phyloP scores from a whole-genome alignment of 2,797 vertebrate species.

The Epinephelus coioides region DNA sequence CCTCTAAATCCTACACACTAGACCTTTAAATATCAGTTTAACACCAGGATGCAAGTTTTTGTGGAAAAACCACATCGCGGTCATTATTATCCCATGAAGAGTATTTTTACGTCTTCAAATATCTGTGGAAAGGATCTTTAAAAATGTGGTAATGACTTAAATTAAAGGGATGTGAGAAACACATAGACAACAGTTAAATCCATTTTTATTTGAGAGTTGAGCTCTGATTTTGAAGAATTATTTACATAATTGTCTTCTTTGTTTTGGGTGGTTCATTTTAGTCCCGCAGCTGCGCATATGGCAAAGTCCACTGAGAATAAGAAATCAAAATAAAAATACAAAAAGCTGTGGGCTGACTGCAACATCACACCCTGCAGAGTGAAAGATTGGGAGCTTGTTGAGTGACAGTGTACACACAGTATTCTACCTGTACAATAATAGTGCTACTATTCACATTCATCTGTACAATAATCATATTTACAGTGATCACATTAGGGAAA shows the following conservation, averaged over 20 bases:
- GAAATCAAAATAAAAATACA: conserved; percentile 59
- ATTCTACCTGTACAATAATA: conserved; percentile 83
- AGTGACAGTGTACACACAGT: conserved; percentile 73
- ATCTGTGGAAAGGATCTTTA: not conserved
- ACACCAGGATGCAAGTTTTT: not conserved
- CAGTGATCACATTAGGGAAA: conserved; percentile 80
- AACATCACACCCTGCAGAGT: conserved; percentile 45
- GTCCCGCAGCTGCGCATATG: conserved; percentile 61
- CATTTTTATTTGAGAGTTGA: conserved; percentile 78
- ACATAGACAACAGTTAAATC: conserved; percentile 69
- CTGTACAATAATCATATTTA: conserved; percentile 85
- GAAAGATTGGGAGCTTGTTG: conserved; percentile 53
- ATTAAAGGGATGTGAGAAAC: not conserved
- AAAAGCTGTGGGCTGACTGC: conserved; percentile 67
- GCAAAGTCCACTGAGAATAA: conserved; percentile 59
- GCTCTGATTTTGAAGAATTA: conserved; percentile 66
- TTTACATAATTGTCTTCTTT: conserved; percentile 68
- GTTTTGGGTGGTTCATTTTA: conserved; percentile 47
- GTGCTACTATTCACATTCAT: conserved; percentile 84
- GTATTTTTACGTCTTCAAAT: not conserved
- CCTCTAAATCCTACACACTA: too few species aligned
- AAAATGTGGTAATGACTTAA: not conserved
- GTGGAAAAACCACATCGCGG: not conserved
- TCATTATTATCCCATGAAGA: not conserved
- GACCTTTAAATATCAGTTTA: too few species aligned